Conservation (phyloP, 2,888 invertebrate genomes). For the Boloria euphrosyne region DNA sequence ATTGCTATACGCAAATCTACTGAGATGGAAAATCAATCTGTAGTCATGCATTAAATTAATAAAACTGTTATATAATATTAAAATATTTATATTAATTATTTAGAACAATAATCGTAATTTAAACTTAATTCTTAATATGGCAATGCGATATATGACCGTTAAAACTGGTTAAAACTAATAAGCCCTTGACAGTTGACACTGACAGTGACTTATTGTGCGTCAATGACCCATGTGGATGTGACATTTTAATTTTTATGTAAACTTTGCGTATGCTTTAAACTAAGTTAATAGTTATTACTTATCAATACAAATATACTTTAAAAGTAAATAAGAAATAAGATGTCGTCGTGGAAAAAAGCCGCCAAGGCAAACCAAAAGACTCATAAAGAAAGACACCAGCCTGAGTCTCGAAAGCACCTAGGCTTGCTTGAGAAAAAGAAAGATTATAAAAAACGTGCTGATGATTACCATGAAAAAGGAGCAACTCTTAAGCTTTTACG, state of each 20-base stretch:
- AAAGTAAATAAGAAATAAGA: constrained; percentile 65
- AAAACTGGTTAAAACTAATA: too few relatives aligned
- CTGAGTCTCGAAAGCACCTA: constrained; percentile 87
- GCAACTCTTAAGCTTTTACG: constrained; percentile 90
- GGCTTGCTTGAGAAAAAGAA: constrained; percentile 94
- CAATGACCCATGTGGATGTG: constrained; percentile 20
- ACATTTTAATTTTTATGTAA: constrained; percentile 3
- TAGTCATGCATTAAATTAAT: not conserved
- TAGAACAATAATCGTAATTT: too few relatives aligned
- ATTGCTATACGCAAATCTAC: constrained; percentile 42
- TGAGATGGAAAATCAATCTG: constrained; percentile 33
- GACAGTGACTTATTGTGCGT: not conserved
- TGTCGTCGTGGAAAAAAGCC: constrained; percentile 96
- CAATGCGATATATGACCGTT: too few relatives aligned
- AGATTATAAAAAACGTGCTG: constrained; percentile 90
- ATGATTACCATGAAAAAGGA: constrained; percentile 91
- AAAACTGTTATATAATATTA: too few relatives aligned
- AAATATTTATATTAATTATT: too few relatives aligned
- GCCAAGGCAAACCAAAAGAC: constrained; percentile 92
- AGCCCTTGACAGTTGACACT: too few relatives aligned
- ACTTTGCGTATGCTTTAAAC: too few relatives aligned
- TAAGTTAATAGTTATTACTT: not conserved
- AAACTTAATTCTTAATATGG: too few relatives aligned
- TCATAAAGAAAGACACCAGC: constrained; percentile 93
- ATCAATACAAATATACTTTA: not conserved